Conservation (phyloP, 2,113 vertebrate species). For the Geococcyx californianus region DNA sequence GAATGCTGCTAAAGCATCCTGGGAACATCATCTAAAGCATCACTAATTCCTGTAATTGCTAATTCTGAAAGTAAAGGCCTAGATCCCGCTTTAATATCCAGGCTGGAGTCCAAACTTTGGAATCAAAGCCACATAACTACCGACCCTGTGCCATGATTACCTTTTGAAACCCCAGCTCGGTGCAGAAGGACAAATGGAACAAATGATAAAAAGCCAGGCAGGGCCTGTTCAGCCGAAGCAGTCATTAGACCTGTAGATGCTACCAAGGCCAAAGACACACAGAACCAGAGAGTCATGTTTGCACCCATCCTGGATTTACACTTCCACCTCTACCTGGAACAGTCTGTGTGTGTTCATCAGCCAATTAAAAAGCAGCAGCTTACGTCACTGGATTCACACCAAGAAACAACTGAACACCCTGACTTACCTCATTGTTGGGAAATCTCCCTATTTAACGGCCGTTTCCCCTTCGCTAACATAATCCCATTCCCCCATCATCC, state of each 20-base stretch:
- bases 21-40: background rate
- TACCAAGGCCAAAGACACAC: background rate
- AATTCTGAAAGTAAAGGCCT: background rate
- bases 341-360: background rate
- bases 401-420: background rate
- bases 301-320: background rate
- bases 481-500: background rate
- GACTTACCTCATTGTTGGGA: background rate
- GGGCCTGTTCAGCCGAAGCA: background rate
- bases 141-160: background rate
- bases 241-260: background rate
- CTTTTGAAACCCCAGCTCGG: background rate
- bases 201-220: background rate
- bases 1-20: background rate
- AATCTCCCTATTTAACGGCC: background rate
- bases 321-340: background rate
- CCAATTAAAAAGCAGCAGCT: background rate
- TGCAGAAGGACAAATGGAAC: background rate
- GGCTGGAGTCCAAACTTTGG: background rate
- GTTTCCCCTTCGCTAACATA: background rate
- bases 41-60: background rate
- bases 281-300: background rate
- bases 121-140: background rate
- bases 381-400: background rate
- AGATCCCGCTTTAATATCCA: background rate